Percentiles rank a stretch among this genome's conserved stretches.
phyloP scores from a whole-genome alignment of 2,888 invertebrate species.

The Spodoptera exigua region DNA sequence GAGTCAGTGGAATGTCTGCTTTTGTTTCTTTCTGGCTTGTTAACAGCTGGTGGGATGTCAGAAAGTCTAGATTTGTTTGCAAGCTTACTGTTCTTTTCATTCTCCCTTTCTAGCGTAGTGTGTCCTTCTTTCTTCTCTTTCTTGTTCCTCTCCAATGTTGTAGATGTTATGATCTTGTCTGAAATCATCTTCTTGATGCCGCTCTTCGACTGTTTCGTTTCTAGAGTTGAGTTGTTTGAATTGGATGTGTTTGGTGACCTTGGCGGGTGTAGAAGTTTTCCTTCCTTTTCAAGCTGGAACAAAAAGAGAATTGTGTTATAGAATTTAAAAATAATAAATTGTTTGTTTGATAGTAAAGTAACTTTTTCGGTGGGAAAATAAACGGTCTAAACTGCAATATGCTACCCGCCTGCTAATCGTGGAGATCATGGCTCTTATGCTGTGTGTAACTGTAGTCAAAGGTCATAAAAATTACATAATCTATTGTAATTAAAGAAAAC shows the following conservation, averaged over 20 bases:
- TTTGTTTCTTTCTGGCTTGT: constrained; percentile 82
- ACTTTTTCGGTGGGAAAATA: not conserved
- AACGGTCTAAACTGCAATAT: not conserved
- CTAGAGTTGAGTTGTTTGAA: constrained; percentile 85
- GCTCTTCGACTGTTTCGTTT: constrained; percentile 83
- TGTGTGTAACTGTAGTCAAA: too few relatives aligned
- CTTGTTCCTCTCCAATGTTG: constrained; percentile 84
- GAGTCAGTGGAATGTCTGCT: constrained; percentile 78
- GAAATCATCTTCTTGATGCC: constrained; percentile 87
- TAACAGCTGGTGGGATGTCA: constrained; percentile 71
- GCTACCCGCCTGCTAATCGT: too few relatives aligned
- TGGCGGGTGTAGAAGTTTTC: constrained; percentile 82
- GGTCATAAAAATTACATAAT: too few relatives aligned
- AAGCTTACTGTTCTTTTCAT: constrained; percentile 84
- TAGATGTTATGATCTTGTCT: constrained; percentile 83
- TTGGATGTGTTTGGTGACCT: constrained; percentile 82
- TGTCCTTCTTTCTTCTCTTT: constrained; percentile 81
- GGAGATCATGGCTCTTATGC: too few relatives aligned
- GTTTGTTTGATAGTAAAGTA: not conserved
- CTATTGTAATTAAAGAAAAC: too few relatives aligned
- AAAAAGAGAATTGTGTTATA: constrained; percentile 18
- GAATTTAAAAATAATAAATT: not conserved
- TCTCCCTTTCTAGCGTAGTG: constrained; percentile 85
- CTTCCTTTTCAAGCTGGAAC: constrained; percentile 88
- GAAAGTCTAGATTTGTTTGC: constrained; percentile 78